These are phyloP conservation scores for Pelobates fuscus DNA, from an alignment of 2,113 vertebrate species.

Conservation along the genomic window DNA sequence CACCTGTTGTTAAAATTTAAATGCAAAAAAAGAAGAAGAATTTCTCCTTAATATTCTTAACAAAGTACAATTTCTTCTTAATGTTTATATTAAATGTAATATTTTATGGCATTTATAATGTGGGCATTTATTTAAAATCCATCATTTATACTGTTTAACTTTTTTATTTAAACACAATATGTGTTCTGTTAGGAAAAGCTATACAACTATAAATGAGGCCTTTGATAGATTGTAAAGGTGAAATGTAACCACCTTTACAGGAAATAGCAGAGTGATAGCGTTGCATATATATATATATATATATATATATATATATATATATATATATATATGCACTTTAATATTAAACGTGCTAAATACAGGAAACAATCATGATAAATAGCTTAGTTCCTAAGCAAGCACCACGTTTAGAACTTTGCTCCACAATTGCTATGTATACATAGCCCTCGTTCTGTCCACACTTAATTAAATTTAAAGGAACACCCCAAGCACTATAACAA, in stretches of 20 bases:
- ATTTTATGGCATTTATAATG: too few relatives aligned
- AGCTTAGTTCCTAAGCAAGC: background rate
- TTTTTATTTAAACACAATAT: background rate
- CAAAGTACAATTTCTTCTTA: too few relatives aligned
- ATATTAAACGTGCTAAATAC: constrained; percentile 15
- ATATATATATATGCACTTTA: background rate
- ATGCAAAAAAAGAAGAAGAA: too few relatives aligned
- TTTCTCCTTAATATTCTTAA: too few relatives aligned
- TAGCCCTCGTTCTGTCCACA: too few relatives aligned
- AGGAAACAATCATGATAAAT: constrained; percentile 19
- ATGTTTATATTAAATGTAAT: too few relatives aligned
- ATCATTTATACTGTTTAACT: background rate
- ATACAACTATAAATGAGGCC: constrained; percentile 16
- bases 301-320: background rate
- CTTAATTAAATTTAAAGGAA: too few relatives aligned
- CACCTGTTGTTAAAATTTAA: too few relatives aligned
- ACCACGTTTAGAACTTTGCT: too few relatives aligned
- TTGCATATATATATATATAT: background rate
- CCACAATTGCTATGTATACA: too few relatives aligned
- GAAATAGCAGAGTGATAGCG: constrained; percentile 7
- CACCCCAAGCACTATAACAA: too few relatives aligned
- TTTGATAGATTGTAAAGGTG: constrained; percentile 16
- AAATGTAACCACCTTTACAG: constrained; percentile 17
- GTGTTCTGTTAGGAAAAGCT: background rate
- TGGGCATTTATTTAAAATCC: background rate